Conservation (phyloP, 2,797 vertebrate species). For the Harpagifer antarcticus region DNA sequence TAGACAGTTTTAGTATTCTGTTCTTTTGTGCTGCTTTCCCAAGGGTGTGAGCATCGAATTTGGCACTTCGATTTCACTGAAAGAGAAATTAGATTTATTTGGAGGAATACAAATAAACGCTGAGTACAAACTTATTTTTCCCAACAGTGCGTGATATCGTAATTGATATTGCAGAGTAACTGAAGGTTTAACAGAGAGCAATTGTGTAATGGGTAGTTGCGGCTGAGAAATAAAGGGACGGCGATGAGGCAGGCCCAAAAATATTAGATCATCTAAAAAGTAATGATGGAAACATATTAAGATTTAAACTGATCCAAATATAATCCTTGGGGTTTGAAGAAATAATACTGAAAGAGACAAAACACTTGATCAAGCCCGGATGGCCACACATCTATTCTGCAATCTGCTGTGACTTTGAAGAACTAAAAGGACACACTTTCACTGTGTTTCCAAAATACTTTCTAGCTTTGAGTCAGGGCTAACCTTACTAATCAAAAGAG, state of each 20-base stretch:
- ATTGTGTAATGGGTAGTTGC: background rate
- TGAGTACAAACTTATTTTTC: slow-evolving; percentile 4
- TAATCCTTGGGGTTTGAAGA: slow-evolving; percentile 34
- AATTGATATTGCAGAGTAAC: slow-evolving; percentile 26
- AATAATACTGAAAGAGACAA: slow-evolving; percentile 28
- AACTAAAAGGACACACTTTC: slow-evolving; percentile 44
- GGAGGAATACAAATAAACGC: slow-evolving; percentile 37
- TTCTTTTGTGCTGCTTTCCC: slow-evolving; percentile 37
- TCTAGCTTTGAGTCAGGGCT: slow-evolving; percentile 58
- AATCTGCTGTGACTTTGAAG: slow-evolving; percentile 62
- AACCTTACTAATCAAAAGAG: slow-evolving; percentile 75
- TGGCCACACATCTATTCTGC: slow-evolving; percentile 11
- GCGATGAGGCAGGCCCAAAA: background rate
- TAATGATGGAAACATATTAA: slow-evolving; percentile 35
- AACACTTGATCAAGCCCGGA: slow-evolving; percentile 34
- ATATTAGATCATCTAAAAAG: slow-evolving; percentile 16
- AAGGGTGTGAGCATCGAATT: slow-evolving; percentile 28
- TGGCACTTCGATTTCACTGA: slow-evolving; percentile 32
- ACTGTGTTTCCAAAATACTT: slow-evolving; percentile 56
- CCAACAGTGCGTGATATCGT: slow-evolving; percentile 15
- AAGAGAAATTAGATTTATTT: slow-evolving; percentile 44
- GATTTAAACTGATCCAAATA: slow-evolving; percentile 42
- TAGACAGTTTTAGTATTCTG: slow-evolving; percentile 47
- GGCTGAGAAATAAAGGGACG: no score
- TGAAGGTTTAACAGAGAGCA: slow-evolving; percentile 2